Evolutionary conservation across 2,888 invertebrate species (phyloP).

Genomic region (Caenorhabditis angaria): DNA sequence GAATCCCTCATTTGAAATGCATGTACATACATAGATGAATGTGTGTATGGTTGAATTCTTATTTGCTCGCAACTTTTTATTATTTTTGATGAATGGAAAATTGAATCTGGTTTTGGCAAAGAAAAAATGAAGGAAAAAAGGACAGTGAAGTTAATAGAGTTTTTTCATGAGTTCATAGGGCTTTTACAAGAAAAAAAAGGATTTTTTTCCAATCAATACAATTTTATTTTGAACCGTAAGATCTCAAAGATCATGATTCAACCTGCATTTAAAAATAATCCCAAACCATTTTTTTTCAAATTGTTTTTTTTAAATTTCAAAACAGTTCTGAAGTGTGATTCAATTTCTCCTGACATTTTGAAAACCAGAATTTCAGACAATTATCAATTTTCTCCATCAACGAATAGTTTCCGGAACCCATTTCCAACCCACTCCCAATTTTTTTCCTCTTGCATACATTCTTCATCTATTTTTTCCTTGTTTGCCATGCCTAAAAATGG

Average conservation of each 20-base stretch:
- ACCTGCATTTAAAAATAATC: too few relatives aligned
- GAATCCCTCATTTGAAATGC: neutral
- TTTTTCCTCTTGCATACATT: too few relatives aligned
- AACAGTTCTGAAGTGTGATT: too few relatives aligned
- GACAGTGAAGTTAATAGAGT: neutral
- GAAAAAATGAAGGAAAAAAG: neutral
- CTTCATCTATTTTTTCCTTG: too few relatives aligned
- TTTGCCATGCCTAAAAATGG: neutral
- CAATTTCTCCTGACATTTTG: too few relatives aligned
- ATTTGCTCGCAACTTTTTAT: neutral
- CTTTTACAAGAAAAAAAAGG: neutral
- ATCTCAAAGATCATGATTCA: neutral
- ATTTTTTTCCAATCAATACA: neutral
- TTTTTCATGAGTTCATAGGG: neutral
- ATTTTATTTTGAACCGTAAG: too few relatives aligned
- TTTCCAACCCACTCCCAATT: neutral
- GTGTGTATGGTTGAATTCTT: neutral
- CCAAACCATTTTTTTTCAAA: too few relatives aligned
- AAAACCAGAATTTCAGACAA: too few relatives aligned
- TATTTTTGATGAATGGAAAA: neutral
- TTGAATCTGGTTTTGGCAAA: neutral
- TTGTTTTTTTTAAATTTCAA: too few relatives aligned
- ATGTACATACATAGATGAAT: constrained; percentile 2
- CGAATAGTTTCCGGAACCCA: too few relatives aligned
- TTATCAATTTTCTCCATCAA: too few relatives aligned